Conservation (phyloP, 2,888 invertebrate genomes). For the Ametastegia equiseti region DNA sequence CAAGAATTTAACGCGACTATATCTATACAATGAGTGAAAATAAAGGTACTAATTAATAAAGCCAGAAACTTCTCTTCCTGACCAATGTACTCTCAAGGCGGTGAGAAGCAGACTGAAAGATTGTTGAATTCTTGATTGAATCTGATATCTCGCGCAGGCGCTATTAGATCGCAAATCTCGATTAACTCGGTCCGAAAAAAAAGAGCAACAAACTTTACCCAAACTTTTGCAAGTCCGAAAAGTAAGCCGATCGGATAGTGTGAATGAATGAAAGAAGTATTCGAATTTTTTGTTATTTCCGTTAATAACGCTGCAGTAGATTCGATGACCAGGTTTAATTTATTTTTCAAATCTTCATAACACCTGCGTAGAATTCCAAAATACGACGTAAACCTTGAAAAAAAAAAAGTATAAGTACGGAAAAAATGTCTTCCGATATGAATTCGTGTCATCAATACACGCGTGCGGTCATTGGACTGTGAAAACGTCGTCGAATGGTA, state of each 20-base stretch:
- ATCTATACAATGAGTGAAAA: not conserved
- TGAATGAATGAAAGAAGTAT: no score
- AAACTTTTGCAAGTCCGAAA: not conserved
- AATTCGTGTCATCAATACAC: conserved; percentile 8
- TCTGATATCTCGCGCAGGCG: conserved; percentile 21
- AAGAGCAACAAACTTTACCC: not conserved
- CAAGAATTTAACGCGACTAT: not conserved
- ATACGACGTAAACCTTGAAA: no score
- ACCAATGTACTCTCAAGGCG: no score
- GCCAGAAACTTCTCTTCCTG: no score
- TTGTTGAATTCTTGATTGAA: conserved; percentile 28
- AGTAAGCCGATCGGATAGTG: not conserved
- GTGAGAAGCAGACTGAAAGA: not conserved
- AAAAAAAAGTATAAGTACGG: not conserved
- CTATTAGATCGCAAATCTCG: not conserved
- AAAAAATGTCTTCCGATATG: conserved; percentile 8
- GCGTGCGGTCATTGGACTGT: not conserved
- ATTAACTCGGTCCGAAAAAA: not conserved
- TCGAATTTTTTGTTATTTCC: not conserved
- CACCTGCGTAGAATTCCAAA: no score
- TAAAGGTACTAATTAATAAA: not conserved
- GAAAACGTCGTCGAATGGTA: conserved; percentile 4
- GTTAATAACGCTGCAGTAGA: no score
- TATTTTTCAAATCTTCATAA: no score
- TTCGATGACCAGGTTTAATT: no score